Conservation (phyloP, 2,113 vertebrate species). For the Embiotoca jacksoni region DNA sequence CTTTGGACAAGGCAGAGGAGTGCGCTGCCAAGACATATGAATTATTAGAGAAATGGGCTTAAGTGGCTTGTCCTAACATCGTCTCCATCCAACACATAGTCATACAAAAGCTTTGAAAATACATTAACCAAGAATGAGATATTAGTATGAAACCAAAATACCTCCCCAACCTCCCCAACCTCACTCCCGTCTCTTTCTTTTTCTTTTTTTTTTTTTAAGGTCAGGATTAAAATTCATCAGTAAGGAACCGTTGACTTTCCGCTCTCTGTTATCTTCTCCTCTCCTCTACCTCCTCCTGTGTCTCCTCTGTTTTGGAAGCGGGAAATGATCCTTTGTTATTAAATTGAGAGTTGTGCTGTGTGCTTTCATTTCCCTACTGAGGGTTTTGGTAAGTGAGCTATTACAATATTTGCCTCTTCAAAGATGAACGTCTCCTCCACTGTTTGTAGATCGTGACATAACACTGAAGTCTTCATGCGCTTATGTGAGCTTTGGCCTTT, state of each 20-base stretch:
- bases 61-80: constrained; percentile 82
- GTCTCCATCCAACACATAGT: constrained; percentile 65
- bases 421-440: constrained; percentile 44
- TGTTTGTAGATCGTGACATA: background rate
- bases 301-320: constrained; percentile 43
- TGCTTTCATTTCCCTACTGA: constrained; percentile 33
- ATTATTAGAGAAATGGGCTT: constrained; percentile 83
- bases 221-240: constrained; percentile 77
- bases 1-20: constrained; percentile 66
- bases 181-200: background rate
- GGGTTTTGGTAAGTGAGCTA: constrained; percentile 56
- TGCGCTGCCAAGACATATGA: constrained; percentile 76
- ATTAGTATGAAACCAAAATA: constrained; percentile 64
- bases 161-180: constrained; percentile 21
- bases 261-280: background rate
- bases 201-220: constrained; percentile 59
- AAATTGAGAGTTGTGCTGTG: constrained; percentile 59
- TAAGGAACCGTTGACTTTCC: constrained; percentile 51
- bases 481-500: background rate
- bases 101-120: constrained; percentile 65
- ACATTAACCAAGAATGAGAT: constrained; percentile 64
- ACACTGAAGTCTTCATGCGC: background rate
- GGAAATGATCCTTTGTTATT: constrained; percentile 76
- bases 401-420: constrained; percentile 70
- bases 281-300: background rate